A percentile compares a stretch with the other conserved stretches of the same genome.
phyloP scores from a whole-genome alignment of 2,113 vertebrate species.

The Echinops telfairi region DNA sequence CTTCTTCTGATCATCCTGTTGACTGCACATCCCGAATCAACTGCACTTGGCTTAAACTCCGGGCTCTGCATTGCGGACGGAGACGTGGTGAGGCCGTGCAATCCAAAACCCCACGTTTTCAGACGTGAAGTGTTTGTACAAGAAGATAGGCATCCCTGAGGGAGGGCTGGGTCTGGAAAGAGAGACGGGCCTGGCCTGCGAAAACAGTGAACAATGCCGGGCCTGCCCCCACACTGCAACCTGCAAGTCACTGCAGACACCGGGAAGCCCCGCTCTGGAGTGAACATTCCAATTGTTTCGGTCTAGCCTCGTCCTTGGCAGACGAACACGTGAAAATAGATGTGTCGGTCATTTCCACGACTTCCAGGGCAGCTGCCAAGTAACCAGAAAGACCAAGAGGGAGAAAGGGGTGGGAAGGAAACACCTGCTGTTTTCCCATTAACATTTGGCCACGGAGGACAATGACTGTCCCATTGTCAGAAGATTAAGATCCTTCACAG shows the following conservation, averaged over 20 bases:
- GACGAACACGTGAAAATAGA: constrained; percentile 50
- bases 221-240: accelerated
- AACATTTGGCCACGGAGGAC: constrained; percentile 29
- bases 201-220: accelerated
- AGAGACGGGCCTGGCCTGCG: accelerated
- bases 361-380: constrained; percentile 68
- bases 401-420: not conserved
- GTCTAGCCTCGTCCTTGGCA: constrained; percentile 55
- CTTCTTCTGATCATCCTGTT: not conserved
- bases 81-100: accelerated
- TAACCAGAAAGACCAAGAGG: constrained; percentile 29
- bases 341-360: constrained; percentile 57
- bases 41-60: not conserved
- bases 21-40: not conserved
- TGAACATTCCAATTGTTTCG: not conserved
- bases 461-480: not conserved
- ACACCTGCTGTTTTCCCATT: constrained; percentile 69
- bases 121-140: not conserved
- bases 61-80: not conserved
- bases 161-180: accelerated
- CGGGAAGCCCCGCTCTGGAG: not conserved
- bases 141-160: not conserved
- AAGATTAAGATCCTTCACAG: constrained; percentile 51
- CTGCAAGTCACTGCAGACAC: accelerated
- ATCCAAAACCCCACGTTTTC: not conserved